Percentiles rank a stretch among this genome's conserved stretches.
phyloP scores from a whole-genome alignment of 2,113 vertebrate species.

The Xyrauchen texanus region DNA sequence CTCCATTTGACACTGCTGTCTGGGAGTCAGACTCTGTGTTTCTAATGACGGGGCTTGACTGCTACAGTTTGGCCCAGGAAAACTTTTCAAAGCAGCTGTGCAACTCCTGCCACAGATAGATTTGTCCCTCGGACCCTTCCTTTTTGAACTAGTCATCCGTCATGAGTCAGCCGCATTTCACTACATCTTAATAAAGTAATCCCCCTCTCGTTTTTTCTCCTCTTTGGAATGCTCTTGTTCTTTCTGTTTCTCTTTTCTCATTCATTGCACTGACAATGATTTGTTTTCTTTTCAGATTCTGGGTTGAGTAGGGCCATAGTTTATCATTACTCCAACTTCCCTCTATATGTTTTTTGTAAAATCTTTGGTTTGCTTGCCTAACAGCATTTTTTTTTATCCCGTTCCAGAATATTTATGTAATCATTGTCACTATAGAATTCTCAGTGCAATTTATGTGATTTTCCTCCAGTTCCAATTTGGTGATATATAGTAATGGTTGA shows the following conservation, averaged over 20 bases:
- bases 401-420: no score
- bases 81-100: constrained; percentile 59
- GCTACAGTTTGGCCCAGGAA: constrained; percentile 36
- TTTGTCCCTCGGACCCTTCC: constrained; percentile 63
- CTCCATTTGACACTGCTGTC: no score
- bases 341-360: constrained; percentile 39
- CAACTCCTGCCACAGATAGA: constrained; percentile 62
- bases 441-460: no score
- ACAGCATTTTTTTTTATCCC: no score
- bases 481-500: no score
- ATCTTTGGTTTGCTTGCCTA: not conserved
- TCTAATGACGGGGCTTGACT: no score
- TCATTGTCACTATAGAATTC: no score
- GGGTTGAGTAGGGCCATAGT: constrained; percentile 71
- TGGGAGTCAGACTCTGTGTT: no score
- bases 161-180: constrained; percentile 55
- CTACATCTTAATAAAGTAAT: constrained; percentile 78
- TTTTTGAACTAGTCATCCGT: constrained; percentile 72
- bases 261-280: constrained; percentile 67
- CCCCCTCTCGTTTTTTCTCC: constrained; percentile 71
- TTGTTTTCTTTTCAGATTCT: constrained; percentile 72
- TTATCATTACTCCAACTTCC: constrained; percentile 75
- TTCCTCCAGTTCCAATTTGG: no score
- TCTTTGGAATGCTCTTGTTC: constrained; percentile 79
- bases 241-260: constrained; percentile 71